Conservation (phyloP, 2,797 vertebrate species). For the Perodicticus potto region DNA sequence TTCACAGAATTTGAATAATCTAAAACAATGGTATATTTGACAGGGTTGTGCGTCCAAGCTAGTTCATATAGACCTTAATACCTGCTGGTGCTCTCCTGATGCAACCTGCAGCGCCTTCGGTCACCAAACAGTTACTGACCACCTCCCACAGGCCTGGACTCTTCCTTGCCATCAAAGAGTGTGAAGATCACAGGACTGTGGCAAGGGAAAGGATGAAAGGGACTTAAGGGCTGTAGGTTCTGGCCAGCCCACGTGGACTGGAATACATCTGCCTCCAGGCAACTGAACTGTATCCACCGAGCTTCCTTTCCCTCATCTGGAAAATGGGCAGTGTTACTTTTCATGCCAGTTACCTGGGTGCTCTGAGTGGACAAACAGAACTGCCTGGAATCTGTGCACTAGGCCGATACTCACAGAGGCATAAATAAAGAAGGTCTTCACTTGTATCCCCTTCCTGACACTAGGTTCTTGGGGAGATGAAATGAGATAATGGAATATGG, state of each 20-base stretch:
- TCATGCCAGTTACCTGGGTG: background rate
- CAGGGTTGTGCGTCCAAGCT: background rate
- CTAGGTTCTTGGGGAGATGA: background rate
- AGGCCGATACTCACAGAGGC: background rate
- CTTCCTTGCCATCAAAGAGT: background rate
- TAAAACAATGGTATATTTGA: constrained; percentile 50
- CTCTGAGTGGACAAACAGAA: background rate
- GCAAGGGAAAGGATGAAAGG: background rate
- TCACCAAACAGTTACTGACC: background rate
- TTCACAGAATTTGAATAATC: constrained; percentile 63
- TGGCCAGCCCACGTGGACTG: background rate
- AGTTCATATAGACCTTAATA: background rate
- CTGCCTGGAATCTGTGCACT: background rate
- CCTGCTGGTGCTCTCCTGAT: background rate
- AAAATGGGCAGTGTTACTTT: background rate
- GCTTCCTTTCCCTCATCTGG: background rate
- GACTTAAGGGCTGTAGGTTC: background rate
- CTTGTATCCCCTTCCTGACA: background rate
- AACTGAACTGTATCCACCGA: background rate
- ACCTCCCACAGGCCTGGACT: background rate
- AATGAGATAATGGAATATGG: background rate
- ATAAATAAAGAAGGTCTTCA: background rate
- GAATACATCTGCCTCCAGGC: background rate
- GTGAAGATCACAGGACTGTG: background rate
- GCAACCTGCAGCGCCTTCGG: background rate